Evolutionary conservation across 2,797 vertebrate species (phyloP), one percentile per base, ranked within the genome.

Genomic region (Enteromius thamalakanensis): DNA sequence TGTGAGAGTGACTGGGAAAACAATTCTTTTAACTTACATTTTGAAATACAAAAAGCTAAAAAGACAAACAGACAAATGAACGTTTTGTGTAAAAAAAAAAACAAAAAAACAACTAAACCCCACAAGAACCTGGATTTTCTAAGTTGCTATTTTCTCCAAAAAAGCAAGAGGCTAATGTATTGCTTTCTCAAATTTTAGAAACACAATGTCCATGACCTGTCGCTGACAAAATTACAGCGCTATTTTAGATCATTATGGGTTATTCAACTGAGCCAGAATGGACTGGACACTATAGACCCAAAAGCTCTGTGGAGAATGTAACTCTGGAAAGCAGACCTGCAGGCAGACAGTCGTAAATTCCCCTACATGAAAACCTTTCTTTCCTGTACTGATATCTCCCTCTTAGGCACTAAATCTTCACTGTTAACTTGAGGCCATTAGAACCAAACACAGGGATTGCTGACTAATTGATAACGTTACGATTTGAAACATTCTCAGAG

Each of bases 401-500:
- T 87, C 77, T 86, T 78, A 87, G 81, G 79, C 86, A 81, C 84
- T 87, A 87, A 88, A 90, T 89, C 87, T 90, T 86, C 77, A 49
- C 81, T 81, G 83, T 84, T 82, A 85, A 79, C 80, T 88, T 82
- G 40, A 70, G 55, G 86, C 86, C 88, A 88, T 90, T 89, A 89
- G 87, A 87, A 87, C 79, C 87, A 88, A 90, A 85, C 81, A 75
- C 79, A 87, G 87, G 90, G 87, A 90, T 90, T 90, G 88, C 84
- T 86, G 87, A 88, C 88, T 91, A 91, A 92, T 90, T 91, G 90
- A 92, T 90, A 91, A 89, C 86, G 86, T 86, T 87, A 87, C 82
- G 82, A 90, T 91, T 90, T 89, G 84, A 90, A 91, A 88, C 85
- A 88, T 89, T 89, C 83, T 88, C 87, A 80, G 83, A 87, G 65